Base-by-base conservation (phyloP, 2,888 invertebrate genomes). In the Thalpophila matura region DNA sequence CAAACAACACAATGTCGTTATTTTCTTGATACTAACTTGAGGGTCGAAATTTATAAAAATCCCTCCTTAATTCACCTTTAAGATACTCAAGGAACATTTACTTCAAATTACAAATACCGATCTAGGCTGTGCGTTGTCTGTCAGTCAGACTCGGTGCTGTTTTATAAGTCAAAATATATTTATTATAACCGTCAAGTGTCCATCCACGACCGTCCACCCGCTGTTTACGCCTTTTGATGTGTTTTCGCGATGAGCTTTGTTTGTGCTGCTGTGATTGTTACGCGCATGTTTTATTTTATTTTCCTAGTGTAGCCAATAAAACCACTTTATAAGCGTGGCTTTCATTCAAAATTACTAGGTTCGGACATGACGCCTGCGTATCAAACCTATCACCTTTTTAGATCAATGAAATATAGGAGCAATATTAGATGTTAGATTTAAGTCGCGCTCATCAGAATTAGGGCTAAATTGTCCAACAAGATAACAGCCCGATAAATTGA, bases 321-420 rank as follows among this genome's bases (percentile, higher is more conserved):
- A 60, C 72, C 70, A 82, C 71, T 43, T 76, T 74, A 61, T 68
- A 72, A 67, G 76, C 75, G 77, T 83, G 87, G 81, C 84, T 90
- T 89, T 90, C 77, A 87, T 89, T 89, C 72, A 46, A 79, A 79
- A 68, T 61, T 73, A 49, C 62, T 70, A 70, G 64, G 60, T 67
- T 71, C 69, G 68, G 78, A 77, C 63, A 78, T 70, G 73, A 76
- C 56, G 49, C 42, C 64, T 72, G 83, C 82, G 90, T 94, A 94
- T 94, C 94, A 93, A 93, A 94, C 91, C 92, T 79, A 82, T 90
- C 90, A 91, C 89, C 78, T 68, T 83, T 85, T 69, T 64, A 65
- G 57, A 66, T 33, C 33, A 27, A 76, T 75, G 50, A 66, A 67
- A 60, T 62, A 55, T 72, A 65, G 53, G 70, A 69, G 62, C 45